These are phyloP conservation scores for Nomada ruficornis DNA, from an alignment of 2,888 invertebrate species.

Conservation along the genomic window DNA sequence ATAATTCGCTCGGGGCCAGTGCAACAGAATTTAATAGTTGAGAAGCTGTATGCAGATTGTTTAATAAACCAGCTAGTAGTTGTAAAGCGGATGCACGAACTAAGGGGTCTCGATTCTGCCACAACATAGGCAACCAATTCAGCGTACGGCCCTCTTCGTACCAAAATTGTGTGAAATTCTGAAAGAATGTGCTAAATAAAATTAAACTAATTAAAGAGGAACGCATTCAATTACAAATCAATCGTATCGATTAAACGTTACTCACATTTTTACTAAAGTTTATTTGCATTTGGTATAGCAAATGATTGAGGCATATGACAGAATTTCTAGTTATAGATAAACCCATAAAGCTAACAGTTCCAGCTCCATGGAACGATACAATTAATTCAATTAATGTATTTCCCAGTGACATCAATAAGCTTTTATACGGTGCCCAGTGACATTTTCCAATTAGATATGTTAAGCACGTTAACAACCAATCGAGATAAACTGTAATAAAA, in stretches of 20 bases:
- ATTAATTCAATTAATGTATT: conserved; percentile 85
- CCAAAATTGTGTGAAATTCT: conserved; percentile 79
- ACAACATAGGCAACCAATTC: conserved; percentile 84
- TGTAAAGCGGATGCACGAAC: conserved; percentile 86
- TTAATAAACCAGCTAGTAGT: conserved; percentile 84
- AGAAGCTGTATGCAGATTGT: conserved; percentile 75
- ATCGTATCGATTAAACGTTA: conserved; percentile 7
- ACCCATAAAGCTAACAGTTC: conserved; percentile 86
- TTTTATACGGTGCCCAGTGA: conserved; percentile 84
- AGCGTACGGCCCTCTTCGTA: conserved; percentile 77
- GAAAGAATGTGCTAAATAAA: background rate
- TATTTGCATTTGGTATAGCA: conserved; percentile 85
- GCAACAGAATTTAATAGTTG: conserved; percentile 77
- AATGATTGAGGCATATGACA: conserved; percentile 85
- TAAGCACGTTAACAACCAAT: conserved; percentile 85
- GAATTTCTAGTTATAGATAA: conserved; percentile 86
- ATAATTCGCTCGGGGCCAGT: conserved; percentile 77
- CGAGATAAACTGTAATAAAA: conserved; percentile 84
- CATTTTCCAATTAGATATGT: conserved; percentile 85
- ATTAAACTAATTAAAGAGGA: background rate
- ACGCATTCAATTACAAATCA: conserved; percentile 17
- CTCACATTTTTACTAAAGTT: conserved; percentile 83
- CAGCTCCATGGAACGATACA: conserved; percentile 86
- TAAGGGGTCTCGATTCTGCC: conserved; percentile 85
- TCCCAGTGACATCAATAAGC: conserved; percentile 82